Percentiles rank a stretch among this genome's conserved stretches.
Conservation (phyloP, 2,113 vertebrate species). For the Lepus europaeus region DNA sequence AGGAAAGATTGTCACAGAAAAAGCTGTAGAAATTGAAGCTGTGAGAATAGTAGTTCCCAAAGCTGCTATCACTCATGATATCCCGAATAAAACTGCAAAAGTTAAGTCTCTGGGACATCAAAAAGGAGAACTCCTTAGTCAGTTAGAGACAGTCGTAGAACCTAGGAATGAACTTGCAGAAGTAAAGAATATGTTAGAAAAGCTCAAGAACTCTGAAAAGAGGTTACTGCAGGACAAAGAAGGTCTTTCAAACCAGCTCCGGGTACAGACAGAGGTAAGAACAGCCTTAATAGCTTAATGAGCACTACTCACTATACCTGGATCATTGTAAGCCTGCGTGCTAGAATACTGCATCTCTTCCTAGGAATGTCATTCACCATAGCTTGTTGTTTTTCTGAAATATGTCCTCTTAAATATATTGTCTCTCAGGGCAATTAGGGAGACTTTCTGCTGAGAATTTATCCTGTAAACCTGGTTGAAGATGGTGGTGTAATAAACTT, state of each 20-base stretch:
- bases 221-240: constrained; percentile 97
- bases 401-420: constrained; percentile 12
- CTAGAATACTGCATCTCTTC: neutral
- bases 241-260: constrained; percentile 96
- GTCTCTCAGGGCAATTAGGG: neutral
- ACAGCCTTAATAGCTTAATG: neutral
- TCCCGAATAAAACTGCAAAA: constrained; percentile 88
- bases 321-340: neutral
- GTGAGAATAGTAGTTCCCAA: constrained; percentile 95
- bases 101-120: constrained; percentile 80
- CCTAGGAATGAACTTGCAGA: constrained; percentile 90
- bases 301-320: neutral
- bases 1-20: constrained; percentile 91
- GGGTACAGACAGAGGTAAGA: constrained; percentile 96
- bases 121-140: constrained; percentile 88
- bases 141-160: constrained; percentile 87
- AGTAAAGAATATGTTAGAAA: constrained; percentile 91
- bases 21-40: constrained; percentile 95
- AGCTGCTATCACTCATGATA: constrained; percentile 91
- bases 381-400: neutral
- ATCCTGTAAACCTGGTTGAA: neutral
- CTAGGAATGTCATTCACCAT: neutral
- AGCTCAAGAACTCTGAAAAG: constrained; percentile 95
- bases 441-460: neutral
- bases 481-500: neutral